A percentile compares a stretch with the other conserved stretches of the same genome.
Conservation (phyloP, 2,888 invertebrate species). For the Apotomis capreana region DNA sequence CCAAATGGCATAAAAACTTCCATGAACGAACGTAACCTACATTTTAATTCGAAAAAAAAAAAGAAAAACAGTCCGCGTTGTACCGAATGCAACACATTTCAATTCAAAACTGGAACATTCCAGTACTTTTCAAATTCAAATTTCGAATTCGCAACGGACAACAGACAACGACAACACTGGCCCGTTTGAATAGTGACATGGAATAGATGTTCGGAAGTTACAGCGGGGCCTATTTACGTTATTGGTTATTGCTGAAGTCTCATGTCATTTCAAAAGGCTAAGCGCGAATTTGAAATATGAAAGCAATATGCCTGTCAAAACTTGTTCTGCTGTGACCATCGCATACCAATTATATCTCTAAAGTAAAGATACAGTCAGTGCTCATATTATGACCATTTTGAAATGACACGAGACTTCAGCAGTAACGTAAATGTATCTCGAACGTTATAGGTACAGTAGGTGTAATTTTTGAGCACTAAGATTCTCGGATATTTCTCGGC, state of each 20-base stretch:
- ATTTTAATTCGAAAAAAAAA: constrained; percentile 25
- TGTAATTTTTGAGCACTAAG: no score
- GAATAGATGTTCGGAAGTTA: constrained; percentile 40
- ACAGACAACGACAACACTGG: constrained; percentile 60
- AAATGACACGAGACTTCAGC: no score
- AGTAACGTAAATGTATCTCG: no score
- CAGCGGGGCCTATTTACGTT: not conserved
- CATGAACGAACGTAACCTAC: constrained; percentile 2
- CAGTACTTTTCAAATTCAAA: constrained; percentile 66
- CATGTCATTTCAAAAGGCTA: not conserved
- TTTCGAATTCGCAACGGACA: constrained; percentile 63
- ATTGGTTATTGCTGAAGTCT: no score
- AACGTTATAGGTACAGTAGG: no score
- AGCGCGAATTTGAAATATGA: no score
- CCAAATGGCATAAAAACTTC: not conserved
- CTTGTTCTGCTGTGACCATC: no score
- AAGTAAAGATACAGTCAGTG: no score
- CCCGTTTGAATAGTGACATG: constrained; percentile 63
- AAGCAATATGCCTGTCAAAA: no score
- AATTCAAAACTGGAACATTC: constrained; percentile 54
- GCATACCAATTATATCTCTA: no score
- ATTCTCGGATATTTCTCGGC: no score
- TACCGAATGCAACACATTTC: constrained; percentile 25
- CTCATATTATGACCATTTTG: no score
- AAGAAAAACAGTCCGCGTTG: constrained; percentile 4